Evolutionary conservation across 2,797 vertebrate genomes (phyloP).

Genomic region (Balearica regulorum): DNA sequence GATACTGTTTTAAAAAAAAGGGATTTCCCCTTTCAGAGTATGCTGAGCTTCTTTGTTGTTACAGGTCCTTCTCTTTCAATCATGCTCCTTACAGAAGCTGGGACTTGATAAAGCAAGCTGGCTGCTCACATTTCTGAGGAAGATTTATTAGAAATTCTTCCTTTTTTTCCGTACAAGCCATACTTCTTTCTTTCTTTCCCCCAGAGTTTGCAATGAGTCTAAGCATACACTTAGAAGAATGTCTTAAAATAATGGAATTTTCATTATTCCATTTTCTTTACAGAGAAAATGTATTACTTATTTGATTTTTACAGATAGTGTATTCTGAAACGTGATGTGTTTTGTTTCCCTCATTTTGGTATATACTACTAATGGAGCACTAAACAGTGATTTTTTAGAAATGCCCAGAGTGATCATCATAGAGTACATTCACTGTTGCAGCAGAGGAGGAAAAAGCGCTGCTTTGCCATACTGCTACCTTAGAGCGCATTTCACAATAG

Average conservation of each 20-base stretch:
- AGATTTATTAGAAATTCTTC: not conserved
- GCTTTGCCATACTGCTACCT: not conserved
- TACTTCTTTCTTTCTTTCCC: not conserved
- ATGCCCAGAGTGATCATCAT: not conserved
- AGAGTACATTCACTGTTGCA: not conserved
- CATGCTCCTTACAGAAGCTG: not conserved
- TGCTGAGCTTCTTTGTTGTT: not conserved
- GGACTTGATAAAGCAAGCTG: not conserved
- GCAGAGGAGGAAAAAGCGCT: not conserved
- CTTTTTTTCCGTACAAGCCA: not conserved
- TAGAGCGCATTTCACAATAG: not conserved
- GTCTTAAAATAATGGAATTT: not conserved
- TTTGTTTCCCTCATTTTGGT: not conserved
- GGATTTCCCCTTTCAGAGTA: not conserved
- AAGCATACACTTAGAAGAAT: not conserved
- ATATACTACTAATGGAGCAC: not conserved
- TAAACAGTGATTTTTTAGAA: not conserved
- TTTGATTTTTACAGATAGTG: not conserved
- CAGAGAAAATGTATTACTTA: not conserved
- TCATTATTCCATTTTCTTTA: not conserved
- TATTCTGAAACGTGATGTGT: not conserved
- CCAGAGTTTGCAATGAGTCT: not conserved
- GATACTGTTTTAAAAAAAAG: not conserved
- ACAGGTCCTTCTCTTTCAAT: not conserved
- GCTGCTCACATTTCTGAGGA: not conserved